phyloP scores from a whole-genome alignment of 1,140 invertebrate genomes.

The Drosophila malerkotliana region DNA sequence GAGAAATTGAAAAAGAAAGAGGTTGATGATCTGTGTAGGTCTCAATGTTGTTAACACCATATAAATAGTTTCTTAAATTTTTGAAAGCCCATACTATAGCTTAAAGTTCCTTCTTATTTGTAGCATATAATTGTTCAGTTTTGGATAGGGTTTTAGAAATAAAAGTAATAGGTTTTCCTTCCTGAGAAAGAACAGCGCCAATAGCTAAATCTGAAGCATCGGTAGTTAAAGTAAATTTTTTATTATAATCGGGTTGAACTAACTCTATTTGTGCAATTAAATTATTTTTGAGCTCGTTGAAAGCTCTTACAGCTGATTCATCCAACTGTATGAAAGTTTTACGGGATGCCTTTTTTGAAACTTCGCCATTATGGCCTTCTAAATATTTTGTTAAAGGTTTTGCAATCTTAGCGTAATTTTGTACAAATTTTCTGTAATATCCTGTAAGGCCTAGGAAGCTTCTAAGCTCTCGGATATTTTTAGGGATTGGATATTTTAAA shows the following conservation, averaged over 20 bases:
- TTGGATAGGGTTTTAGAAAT: background rate
- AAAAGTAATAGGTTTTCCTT: conserved; percentile 1
- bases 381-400: conserved; percentile 3
- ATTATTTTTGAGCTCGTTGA: too few species aligned
- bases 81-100: conserved; percentile 2
- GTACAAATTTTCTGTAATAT: background rate
- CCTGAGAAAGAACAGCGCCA: conserved; percentile 6
- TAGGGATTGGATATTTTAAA: background rate
- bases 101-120: background rate
- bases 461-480: conserved; percentile 2
- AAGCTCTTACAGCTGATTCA: too few species aligned
- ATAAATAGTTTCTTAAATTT: background rate
- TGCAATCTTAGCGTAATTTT: background rate
- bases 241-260: conserved; percentile 8
- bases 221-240: conserved; percentile 1
- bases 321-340: too few species aligned
- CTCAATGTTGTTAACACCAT: background rate
- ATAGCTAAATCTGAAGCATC: conserved; percentile 7
- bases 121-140: background rate
- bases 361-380: background rate
- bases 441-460: conserved; percentile 1
- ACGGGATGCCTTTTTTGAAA: too few species aligned
- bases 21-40: background rate
- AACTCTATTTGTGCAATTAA: conserved; percentile 8
- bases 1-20: too few species aligned